These are phyloP conservation scores for Drosophila phalerata DNA, from an alignment of 2,888 invertebrate genomes.

Conservation along the genomic window DNA sequence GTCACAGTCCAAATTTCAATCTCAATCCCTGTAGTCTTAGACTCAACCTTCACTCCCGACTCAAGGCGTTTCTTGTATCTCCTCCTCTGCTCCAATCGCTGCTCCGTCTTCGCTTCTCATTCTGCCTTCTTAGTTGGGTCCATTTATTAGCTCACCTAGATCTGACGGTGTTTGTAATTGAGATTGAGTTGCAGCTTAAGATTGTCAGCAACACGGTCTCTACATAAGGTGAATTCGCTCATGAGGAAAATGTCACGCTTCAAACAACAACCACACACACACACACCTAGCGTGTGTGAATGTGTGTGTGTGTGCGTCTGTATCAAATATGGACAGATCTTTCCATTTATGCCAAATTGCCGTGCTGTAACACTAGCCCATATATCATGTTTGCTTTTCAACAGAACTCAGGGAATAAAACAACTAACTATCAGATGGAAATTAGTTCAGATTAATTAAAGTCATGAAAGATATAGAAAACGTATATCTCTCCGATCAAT, in stretches of 20 bases:
- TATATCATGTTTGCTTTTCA: conserved; percentile 36
- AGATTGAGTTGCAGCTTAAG: conserved; percentile 43
- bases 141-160: conserved; percentile 21
- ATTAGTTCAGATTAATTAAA: not conserved
- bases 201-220: conserved; percentile 35
- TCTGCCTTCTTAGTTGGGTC: not conserved
- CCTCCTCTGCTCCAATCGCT: not conserved
- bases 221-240: conserved; percentile 45
- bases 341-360: conserved; percentile 20
- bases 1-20: conserved; percentile 10
- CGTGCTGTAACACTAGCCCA: conserved; percentile 54
- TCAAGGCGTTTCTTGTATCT: conserved; percentile 6
- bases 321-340: conserved; percentile 35
- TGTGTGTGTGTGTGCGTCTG: not conserved
- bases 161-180: conserved; percentile 41
- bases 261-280: conserved; percentile 11
- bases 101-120: not conserved
- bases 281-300: not conserved
- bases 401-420: conserved; percentile 10
- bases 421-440: not conserved
- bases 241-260: conserved; percentile 60
- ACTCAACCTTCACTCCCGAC: conserved; percentile 6
- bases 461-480: not conserved
- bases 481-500: too few species aligned
- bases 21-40: conserved; percentile 22